Conservation (phyloP, 1,140 invertebrate genomes). For the Drosophila mauritiana region DNA sequence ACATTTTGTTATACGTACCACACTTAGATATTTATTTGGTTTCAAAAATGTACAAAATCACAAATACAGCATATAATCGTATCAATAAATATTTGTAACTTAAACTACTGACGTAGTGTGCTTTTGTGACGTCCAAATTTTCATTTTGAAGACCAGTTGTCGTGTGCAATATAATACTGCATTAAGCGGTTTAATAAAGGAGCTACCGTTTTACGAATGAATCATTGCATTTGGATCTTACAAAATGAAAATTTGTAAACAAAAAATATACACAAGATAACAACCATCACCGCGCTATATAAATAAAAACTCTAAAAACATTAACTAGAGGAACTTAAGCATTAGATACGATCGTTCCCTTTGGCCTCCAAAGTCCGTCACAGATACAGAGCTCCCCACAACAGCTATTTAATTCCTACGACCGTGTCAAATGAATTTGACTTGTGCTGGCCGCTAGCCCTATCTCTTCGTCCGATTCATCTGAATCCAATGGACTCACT, state of each 20-base stretch:
- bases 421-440: conserved; percentile 70
- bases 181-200: conserved; percentile 36
- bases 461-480: conserved; percentile 85
- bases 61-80: conserved; percentile 37
- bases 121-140: not conserved
- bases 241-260: conserved; percentile 3
- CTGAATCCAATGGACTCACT: conserved; percentile 90
- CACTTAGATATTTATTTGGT: conserved; percentile 53
- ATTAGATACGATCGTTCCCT: conserved; percentile 25
- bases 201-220: conserved; percentile 8
- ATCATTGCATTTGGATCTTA: conserved; percentile 3
- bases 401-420: conserved; percentile 39
- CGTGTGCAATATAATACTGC: conserved; percentile 52
- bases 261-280: conserved; percentile 9
- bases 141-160: conserved; percentile 3
- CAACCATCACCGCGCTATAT: conserved; percentile 18
- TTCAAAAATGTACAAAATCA: conserved; percentile 51
- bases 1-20: conserved; percentile 27
- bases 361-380: conserved; percentile 48
- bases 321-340: conserved; percentile 9
- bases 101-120: conserved; percentile 1
- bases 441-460: conserved; percentile 74
- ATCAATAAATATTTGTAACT: conserved; percentile 19
- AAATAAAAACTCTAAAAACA: conserved; percentile 5
- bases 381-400: conserved; percentile 13